Evolutionary conservation across 2,888 invertebrate species (phyloP), one percentile per base, ranked within the genome.

Genomic region (Aporophyla lueneburgensis): DNA sequence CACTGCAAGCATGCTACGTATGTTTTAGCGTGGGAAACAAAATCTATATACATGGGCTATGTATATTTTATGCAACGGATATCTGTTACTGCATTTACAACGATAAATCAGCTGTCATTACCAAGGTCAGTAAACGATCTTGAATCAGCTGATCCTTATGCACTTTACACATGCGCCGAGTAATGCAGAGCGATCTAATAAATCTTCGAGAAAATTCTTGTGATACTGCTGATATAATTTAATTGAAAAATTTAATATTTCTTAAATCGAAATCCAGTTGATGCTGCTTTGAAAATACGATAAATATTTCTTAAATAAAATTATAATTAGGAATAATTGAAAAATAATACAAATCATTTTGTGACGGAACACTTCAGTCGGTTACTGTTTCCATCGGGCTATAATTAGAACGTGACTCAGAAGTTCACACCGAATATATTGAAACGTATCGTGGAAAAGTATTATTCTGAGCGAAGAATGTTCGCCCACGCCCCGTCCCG

Each of bases 331-430:
- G 7, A 69, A 33, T 27, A 27, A 12, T 76, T 75, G 9, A 6
- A 70, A 51, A 62, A 12, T 0, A n/a, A n/a, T 14, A 21, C 56
- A 40, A 68, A 78, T 43, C 9, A 14, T 61, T 71, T 65, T 27
- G 33, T 70, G 66, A 61, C 40, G 70, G 69, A 66, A 72, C 21
- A 66, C 24, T 63, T 67, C 83, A 88, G 81, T 84, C 81, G 85
- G 85, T 90, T 88, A 93, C 91, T 91, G 92, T 93, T 92, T 93
- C 93, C 92, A 93, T 93, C 88, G 88, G 67, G 88, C 69, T 96
- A 96, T 92, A 93, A 92, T 94, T 96, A 96, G 95, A 94, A 87
- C 85, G 90, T 96, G 96, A 96, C 92, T 96, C 96, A 95, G 78
- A 84, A 89, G 89, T 92, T 92, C 89, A 91, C 90, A 91, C 91